phyloP scores from a whole-genome alignment of 2,888 invertebrate species.

The Cantharis rufa region DNA sequence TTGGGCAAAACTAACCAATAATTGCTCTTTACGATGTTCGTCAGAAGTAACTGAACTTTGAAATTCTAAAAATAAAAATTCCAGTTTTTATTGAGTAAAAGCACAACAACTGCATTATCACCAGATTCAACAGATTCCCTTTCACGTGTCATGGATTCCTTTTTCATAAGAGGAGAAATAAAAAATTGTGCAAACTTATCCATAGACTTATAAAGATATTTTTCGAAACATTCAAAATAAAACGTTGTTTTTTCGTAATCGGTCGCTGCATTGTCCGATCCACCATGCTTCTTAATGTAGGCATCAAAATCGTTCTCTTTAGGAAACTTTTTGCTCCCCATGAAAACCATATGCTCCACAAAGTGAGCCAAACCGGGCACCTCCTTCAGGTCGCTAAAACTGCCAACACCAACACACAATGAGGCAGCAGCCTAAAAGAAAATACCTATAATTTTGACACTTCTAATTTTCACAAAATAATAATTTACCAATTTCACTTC shows the following conservation, averaged over 20 bases:
- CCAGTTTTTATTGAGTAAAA: neutral
- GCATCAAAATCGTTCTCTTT: slow-evolving; percentile 84
- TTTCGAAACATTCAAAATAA: slow-evolving; percentile 86
- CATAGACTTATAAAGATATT: slow-evolving; percentile 73
- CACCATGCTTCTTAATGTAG: slow-evolving; percentile 81
- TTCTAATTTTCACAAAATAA: neutral
- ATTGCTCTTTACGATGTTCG: slow-evolving; percentile 73
- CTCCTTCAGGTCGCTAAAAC: slow-evolving; percentile 76
- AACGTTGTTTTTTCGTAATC: slow-evolving; percentile 87
- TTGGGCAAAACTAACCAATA: slow-evolving; percentile 71
- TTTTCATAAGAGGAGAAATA: slow-evolving; percentile 81
- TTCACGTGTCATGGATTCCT: slow-evolving; percentile 84
- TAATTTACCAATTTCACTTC: neutral
- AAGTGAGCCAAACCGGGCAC: slow-evolving; percentile 85
- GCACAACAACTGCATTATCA: slow-evolving; percentile 43
- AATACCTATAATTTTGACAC: neutral
- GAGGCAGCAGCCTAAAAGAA: slow-evolving; percentile 70
- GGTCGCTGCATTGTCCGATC: slow-evolving; percentile 85
- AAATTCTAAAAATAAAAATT: slow-evolving; percentile 68
- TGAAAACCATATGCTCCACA: slow-evolving; percentile 91
- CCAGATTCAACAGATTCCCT: slow-evolving; percentile 87
- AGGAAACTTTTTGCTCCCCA: slow-evolving; percentile 90
- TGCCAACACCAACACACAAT: slow-evolving; percentile 75
- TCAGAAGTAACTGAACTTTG: slow-evolving; percentile 79
- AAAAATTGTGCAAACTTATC: slow-evolving; percentile 90